Conservation (phyloP, 2,113 vertebrate species). For the Melanostigma gelatinosum region DNA sequence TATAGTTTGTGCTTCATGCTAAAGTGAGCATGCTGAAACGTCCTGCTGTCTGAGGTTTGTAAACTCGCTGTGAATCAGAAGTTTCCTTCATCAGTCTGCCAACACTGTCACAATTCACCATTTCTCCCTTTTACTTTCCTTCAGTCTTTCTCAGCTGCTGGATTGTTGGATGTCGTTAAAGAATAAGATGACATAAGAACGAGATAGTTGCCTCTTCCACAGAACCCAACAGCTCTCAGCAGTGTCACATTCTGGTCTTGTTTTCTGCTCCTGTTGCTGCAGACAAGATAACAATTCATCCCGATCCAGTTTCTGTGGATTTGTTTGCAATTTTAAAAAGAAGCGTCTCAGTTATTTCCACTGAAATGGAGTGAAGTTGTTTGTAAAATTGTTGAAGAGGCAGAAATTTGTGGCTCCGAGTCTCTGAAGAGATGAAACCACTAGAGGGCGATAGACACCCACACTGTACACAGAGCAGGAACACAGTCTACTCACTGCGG, state of each 20-base stretch:
- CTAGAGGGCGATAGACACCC: constrained; percentile 25
- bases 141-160: not conserved
- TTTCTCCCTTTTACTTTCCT: not conserved
- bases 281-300: too few species aligned
- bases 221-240: too few species aligned
- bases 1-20: too few species aligned
- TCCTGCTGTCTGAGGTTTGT: not conserved
- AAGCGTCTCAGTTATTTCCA: not conserved
- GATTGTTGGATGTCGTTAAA: too few species aligned
- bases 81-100: not conserved
- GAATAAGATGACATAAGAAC: too few species aligned
- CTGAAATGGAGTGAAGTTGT: not conserved
- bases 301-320: not conserved
- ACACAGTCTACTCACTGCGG: not conserved
- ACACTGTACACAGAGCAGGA: not conserved
- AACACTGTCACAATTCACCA: not conserved
- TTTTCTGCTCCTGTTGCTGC: too few species aligned
- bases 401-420: not conserved
- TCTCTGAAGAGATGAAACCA: not conserved
- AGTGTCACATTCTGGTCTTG: too few species aligned
- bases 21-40: too few species aligned
- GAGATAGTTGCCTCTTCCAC: too few species aligned
- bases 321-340: not conserved
- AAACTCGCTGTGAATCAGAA: not conserved
- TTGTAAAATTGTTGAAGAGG: not conserved